These are phyloP conservation scores for Callorhinus ursinus DNA, from an alignment of 2,113 vertebrate genomes.

Conservation along the genomic window DNA sequence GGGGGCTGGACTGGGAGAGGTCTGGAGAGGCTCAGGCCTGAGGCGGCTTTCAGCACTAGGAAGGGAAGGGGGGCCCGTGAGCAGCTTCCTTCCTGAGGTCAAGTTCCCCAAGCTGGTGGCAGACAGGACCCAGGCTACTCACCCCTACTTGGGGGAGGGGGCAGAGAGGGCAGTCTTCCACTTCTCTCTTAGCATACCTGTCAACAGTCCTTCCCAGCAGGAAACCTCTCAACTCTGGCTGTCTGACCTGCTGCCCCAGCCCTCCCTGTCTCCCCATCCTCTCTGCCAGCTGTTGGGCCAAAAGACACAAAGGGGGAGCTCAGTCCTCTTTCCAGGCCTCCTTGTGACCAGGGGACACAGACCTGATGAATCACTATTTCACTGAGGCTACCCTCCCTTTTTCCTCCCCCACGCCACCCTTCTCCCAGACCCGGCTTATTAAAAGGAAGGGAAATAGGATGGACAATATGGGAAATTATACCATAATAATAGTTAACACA, in stretches of 20 bases:
- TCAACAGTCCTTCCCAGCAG: constrained; percentile 76
- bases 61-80: not conserved
- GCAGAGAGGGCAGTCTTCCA: constrained; percentile 60
- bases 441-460: not conserved
- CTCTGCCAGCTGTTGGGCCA: constrained; percentile 50
- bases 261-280: not conserved
- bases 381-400: not conserved
- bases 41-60: constrained; percentile 72
- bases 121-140: constrained; percentile 77
- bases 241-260: constrained; percentile 70
- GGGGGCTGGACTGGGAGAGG: constrained; percentile 20
- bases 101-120: constrained; percentile 80
- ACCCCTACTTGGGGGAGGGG: constrained; percentile 44
- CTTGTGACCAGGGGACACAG: not conserved
- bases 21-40: constrained; percentile 60
- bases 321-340: not conserved
- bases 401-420: not conserved
- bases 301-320: constrained; percentile 67
- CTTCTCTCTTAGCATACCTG: constrained; percentile 70
- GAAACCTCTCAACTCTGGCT: constrained; percentile 67
- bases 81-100: constrained; percentile 78
- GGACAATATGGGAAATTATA: not conserved
- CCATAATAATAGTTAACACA: not conserved
- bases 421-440: not conserved
- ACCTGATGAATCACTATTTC: constrained; percentile 12